Base-by-base conservation (phyloP, 2,888 invertebrate genomes). In the Ochropacha duplaris region DNA sequence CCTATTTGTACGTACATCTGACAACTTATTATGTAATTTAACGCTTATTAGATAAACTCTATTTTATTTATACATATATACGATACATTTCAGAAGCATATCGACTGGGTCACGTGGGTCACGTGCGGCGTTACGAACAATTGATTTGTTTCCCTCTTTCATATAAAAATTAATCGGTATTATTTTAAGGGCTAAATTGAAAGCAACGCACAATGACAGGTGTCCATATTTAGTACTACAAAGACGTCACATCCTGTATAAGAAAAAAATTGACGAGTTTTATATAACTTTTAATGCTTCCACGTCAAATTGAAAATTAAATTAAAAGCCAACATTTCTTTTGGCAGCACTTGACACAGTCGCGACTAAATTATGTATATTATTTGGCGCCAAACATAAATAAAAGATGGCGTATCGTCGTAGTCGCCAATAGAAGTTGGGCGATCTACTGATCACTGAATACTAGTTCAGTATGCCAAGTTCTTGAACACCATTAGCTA, bases 321-420 rank as follows among this genome's bases (percentile, higher is more conserved):
- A 60, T 73, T 73, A 72, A 72, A 74, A 65, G 63, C 59, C 65
- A 65, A 76, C 74, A 74, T 76, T 79, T 79, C 77, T 83, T 81
- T 83, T 85, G 84, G 84, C 75, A 74, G 76, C 82, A 76, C 72
- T 80, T 72, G 57, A 69, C 72, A 31, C 31, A 31, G 52, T 69
- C 69, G 63, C 76, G 78, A 79, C 80, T 69, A 72, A 75, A 75
- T 69, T 74, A 73, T n/a, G n/a, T n/a, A n/a, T 76, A 75, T 83
- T 81, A 86, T 86, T 83, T 83, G 92, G 92, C 92, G 92, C 92
- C 92, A 79, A 85, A 79, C 82, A 75, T 83, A 88, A 90, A 92
- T 92, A 90, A 88, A 83, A 65, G 69, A 72, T 77, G 81, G 79
- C 80, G 79, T 81, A 81, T 78, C 83, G 71, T 66, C 71, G 72